Percentiles rank a stretch among this genome's conserved stretches.
These are phyloP conservation scores for Sebastiscus tertius DNA, from an alignment of 2,797 vertebrate species.

Conservation along the genomic window DNA sequence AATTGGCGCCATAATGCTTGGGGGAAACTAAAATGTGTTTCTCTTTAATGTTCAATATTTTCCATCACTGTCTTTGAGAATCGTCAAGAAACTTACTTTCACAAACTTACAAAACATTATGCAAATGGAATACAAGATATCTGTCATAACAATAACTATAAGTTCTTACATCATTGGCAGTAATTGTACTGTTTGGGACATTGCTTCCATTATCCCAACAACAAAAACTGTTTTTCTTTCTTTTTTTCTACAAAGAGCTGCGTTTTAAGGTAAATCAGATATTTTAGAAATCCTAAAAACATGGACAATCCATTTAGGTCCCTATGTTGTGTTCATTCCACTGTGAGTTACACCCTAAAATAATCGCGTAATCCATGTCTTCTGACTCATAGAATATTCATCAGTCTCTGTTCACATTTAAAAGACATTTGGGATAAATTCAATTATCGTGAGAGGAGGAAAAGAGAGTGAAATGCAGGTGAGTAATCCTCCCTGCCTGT, in stretches of 20 bases:
- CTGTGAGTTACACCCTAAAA: conserved; percentile 17
- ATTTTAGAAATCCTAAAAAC: conserved; percentile 14
- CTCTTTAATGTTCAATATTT: background rate
- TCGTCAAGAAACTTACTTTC: background rate
- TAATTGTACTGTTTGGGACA: background rate
- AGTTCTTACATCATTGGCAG: background rate
- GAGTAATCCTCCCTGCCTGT: conserved; percentile 34
- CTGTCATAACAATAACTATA: background rate
- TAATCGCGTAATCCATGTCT: conserved; percentile 17
- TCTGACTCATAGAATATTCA: conserved; percentile 47
- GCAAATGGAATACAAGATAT: background rate
- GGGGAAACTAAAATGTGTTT: background rate
- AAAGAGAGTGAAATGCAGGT: conserved; percentile 28
- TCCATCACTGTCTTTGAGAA: background rate
- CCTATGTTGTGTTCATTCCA: conserved; percentile 11
- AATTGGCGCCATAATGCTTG: background rate
- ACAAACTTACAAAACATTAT: background rate
- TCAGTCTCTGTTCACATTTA: conserved; percentile 5
- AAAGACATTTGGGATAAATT: conserved; percentile 49
- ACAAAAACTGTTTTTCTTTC: background rate
- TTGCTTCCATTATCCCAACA: background rate
- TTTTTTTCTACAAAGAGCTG: background rate
- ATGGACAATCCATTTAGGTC: conserved; percentile 40
- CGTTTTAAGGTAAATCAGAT: background rate
- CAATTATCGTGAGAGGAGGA: conserved; percentile 46